Evolutionary conservation across 2,888 invertebrate genomes (phyloP).

Genomic region (Microctonus brassicae): DNA sequence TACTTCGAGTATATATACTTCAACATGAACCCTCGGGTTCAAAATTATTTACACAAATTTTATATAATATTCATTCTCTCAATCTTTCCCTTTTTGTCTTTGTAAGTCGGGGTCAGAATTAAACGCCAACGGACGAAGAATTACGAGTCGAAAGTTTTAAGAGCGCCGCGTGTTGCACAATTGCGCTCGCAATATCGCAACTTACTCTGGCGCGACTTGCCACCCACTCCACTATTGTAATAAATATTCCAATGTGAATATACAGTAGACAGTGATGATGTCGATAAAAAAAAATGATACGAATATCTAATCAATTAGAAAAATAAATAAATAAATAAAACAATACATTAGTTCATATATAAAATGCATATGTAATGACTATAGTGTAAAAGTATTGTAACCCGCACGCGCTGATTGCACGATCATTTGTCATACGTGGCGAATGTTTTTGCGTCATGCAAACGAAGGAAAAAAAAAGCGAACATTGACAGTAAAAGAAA

Average conservation of each 20-base stretch:
- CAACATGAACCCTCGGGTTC: no score
- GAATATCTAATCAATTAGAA: background rate
- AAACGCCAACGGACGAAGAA: background rate
- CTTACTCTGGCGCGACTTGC: constrained; percentile 48
- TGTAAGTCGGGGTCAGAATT: background rate
- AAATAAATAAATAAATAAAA: background rate
- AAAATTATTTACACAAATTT: no score
- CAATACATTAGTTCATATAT: background rate
- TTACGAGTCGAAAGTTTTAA: constrained; percentile 60
- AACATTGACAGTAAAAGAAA: background rate
- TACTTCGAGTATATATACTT: no score
- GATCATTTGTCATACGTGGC: constrained; percentile 14
- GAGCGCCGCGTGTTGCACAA: constrained; percentile 58
- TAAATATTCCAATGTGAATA: background rate
- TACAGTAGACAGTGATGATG: background rate
- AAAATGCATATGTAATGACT: background rate
- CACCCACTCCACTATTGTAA: constrained; percentile 27
- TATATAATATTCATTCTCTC: background rate
- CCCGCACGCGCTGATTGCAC: constrained; percentile 9
- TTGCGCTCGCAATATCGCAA: constrained; percentile 59
- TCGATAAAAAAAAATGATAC: background rate
- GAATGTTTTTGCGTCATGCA: background rate
- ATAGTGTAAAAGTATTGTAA: background rate
- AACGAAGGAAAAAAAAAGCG: background rate
- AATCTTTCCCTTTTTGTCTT: background rate